These are phyloP conservation scores for Epistrophella euchroma DNA, from an alignment of 2,888 invertebrate genomes.

Conservation along the genomic window DNA sequence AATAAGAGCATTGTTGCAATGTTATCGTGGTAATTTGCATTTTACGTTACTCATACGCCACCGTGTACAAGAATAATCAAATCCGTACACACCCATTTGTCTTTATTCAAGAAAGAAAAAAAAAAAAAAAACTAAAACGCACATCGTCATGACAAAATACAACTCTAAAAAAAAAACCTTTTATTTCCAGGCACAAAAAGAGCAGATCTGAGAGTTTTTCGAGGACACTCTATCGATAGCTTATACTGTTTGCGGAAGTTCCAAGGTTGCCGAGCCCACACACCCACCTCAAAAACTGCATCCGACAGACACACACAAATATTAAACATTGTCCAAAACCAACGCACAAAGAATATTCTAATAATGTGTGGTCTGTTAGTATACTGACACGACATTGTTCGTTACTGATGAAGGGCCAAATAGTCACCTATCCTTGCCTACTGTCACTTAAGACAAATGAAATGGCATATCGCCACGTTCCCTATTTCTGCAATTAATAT, in stretches of 20 bases:
- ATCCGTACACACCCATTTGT: conserved; percentile 13
- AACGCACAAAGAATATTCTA: conserved; percentile 30
- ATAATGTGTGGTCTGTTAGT: conserved; percentile 14
- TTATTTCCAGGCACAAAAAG: conserved; percentile 28
- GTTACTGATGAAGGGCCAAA: background rate
- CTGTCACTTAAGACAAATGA: conserved; percentile 42
- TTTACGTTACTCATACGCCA: conserved; percentile 29
- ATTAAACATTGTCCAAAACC: conserved; percentile 10
- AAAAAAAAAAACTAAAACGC: background rate
- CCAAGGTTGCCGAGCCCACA: conserved; percentile 41
- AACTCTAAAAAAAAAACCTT: background rate
- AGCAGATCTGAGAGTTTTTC: conserved; percentile 9
- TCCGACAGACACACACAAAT: conserved; percentile 8
- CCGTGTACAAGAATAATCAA: background rate
- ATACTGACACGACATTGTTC: conserved; percentile 30
- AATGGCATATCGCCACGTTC: conserved; percentile 52
- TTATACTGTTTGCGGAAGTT: conserved; percentile 52
- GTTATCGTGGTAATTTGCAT: conserved; percentile 17
- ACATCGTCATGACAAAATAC: background rate
- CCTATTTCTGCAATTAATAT: conserved; percentile 17
- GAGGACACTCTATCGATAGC: conserved; percentile 33
- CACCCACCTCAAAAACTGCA: conserved; percentile 38
- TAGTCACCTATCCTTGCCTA: conserved; percentile 13
- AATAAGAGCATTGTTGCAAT: conserved; percentile 8
- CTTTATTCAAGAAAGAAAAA: background rate